Conservation (phyloP, 2,797 vertebrate genomes). For the Bovichtus diacanthus region DNA sequence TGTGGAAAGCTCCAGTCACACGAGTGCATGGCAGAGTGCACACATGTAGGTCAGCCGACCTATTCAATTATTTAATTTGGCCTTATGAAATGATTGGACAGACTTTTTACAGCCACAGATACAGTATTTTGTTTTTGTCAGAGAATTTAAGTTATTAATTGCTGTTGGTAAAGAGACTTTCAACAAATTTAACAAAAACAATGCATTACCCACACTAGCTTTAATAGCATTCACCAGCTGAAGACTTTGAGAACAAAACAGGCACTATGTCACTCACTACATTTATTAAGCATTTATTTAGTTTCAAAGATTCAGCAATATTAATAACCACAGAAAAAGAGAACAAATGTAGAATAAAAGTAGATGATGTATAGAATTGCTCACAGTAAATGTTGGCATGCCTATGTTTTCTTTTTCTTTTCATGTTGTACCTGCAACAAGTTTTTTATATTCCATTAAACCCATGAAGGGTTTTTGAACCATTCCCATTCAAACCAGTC, state of each 20-base stretch:
- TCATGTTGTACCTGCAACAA: not conserved
- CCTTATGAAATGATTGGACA: too few species aligned
- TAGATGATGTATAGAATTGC: slow-evolving; percentile 5
- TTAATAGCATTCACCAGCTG: slow-evolving; percentile 40
- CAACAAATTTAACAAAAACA: too few species aligned
- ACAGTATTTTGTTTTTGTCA: too few species aligned
- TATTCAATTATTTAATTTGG: too few species aligned
- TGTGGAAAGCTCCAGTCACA: too few species aligned
- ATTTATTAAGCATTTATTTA: slow-evolving; percentile 7
- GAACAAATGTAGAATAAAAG: not conserved
- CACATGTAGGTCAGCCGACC: too few species aligned
- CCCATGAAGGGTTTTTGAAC: not conserved
- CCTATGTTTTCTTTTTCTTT: slow-evolving; percentile 18
- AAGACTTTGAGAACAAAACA: not conserved
- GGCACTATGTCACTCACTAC: not conserved
- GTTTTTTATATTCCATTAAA: not conserved
- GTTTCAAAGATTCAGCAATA: not conserved
- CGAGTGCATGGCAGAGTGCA: too few species aligned
- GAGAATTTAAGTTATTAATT: too few species aligned
- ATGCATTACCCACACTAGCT: too few species aligned
- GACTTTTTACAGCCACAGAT: too few species aligned
- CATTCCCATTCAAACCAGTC: slow-evolving; percentile 48
- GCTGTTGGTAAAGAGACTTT: too few species aligned
- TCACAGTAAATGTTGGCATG: slow-evolving; percentile 17
- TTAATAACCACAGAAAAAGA: not conserved